Evolutionary conservation across 2,888 invertebrate genomes (phyloP), one percentile per base, ranked within the genome.

Genomic region (Luffia ferchaultella): DNA sequence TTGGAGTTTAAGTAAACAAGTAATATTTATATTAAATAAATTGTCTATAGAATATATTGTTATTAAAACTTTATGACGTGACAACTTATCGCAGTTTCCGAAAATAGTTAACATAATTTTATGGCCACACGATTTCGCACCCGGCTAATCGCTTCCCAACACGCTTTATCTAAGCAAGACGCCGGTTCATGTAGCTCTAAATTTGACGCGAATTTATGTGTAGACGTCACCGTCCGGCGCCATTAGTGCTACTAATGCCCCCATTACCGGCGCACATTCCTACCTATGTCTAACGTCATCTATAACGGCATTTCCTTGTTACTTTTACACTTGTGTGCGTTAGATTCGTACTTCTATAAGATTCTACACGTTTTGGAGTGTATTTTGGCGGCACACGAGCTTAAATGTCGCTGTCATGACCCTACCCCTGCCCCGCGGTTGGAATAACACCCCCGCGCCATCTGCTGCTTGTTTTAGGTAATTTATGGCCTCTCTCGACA

Each of bases 391-490:
- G n/a, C n/a, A n/a, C n/a, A n/a, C n/a, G n/a, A n/a, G n/a, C n/a
- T n/a, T n/a, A n/a, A n/a, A n/a, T n/a, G 9, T 16, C 18, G 2
- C 44, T 18, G 15, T 15, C 15, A n/a, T 42, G 30, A 30, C 12
- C 30, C 61, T 57, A 54, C 53, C 60, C 60, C 62, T 63, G 30
- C 64, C 65, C 58, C 66, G 73, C 15, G 15, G 15, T 30, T 42
- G 30, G 30, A 3, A 7, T 18, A n/a, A 16, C 18, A 18, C 48
- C 51, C 45, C 51, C 45, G 16, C 49, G 20, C 71, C 80, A 82
- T 78, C 79, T 82, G 82, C 72, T 75, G 79, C 83, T 82, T 83
- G 83, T 83, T 83, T 80, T 79, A 77, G 66, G 72, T 82, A 82
- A 83, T 83, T 82, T 83, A 82, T 80, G 73, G 69, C 64, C 63